Percentiles rank a stretch among this genome's conserved stretches.
Evolutionary conservation across 2,888 invertebrate genomes (phyloP).

Genomic region (Aporophyla nigra): DNA sequence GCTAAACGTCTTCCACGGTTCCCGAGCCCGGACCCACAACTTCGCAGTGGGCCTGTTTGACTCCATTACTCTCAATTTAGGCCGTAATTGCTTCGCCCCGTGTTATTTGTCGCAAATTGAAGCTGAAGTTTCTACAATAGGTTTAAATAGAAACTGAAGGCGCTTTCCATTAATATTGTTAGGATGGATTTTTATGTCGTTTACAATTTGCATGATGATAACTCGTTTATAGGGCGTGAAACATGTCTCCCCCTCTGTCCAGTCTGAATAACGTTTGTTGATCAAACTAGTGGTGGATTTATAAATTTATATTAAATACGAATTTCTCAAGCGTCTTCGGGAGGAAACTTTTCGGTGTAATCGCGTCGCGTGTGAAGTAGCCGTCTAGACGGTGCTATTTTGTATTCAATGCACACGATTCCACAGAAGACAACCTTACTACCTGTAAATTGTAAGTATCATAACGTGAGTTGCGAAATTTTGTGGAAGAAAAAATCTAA

Average conservation of each 20-base stretch:
- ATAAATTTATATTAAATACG: constrained; percentile 30
- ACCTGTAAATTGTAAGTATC: not conserved
- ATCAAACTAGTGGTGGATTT: constrained; percentile 15
- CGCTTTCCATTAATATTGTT: constrained; percentile 48
- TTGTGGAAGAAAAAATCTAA: not conserved
- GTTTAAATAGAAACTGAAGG: constrained; percentile 57
- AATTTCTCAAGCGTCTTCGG: constrained; percentile 17
- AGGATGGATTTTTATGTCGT: constrained; percentile 37
- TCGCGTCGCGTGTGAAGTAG: constrained; percentile 55
- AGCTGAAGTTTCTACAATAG: constrained; percentile 44
- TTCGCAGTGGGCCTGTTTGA: constrained; percentile 39
- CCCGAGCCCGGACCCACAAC: constrained; percentile 33
- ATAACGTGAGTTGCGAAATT: constrained; percentile 2
- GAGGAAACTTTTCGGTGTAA: constrained; percentile 34
- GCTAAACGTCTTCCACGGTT: constrained; percentile 59
- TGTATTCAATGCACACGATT: constrained; percentile 60
- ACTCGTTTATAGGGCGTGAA: constrained; percentile 7
- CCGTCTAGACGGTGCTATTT: constrained; percentile 60
- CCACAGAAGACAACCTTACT: constrained; percentile 18
- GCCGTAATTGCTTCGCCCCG: constrained; percentile 55
- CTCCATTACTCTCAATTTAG: constrained; percentile 64
- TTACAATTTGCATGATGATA: constrained; percentile 36
- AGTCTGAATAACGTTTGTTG: too few species aligned
- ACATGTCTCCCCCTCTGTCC: not conserved
- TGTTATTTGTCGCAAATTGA: constrained; percentile 60